Base-by-base conservation (phyloP, 2,797 vertebrate species). In the Triplophysa bombifrons region DNA sequence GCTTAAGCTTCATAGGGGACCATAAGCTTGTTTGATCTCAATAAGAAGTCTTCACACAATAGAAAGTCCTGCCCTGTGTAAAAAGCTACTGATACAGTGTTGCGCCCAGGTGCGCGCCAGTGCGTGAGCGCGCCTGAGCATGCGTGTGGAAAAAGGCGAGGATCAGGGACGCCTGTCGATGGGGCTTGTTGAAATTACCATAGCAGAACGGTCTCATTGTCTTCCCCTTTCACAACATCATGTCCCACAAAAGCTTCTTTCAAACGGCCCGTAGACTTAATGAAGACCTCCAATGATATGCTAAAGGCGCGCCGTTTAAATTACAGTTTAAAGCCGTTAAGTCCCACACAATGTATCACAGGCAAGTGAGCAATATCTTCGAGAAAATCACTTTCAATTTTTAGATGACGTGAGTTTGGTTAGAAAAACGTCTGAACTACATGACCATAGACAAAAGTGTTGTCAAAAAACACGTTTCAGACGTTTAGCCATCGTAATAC, bases 201-300 rank as follows among this genome's bases (percentile, higher is more conserved):
- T 90, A 87, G 88, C 88, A 89, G 82, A 84, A 76, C 85, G 71
- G 68, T 63, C 53, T 55, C 77, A 76, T 79, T 67, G 83, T 88
- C 85, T 85, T 87, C 85, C 81, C 86, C 41, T 70, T 76, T 90
- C 89, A 90, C 85, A 84, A 84, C 74, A 90, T 88, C 83, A 81
- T 55, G 46, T 68, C 34, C 80, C 84, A 90, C 90, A 91, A 91
- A 84, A 74, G 84, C 70, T 75, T 79, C 84, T 86, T 86, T 76
- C 87, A 61, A 85, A 74, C 78, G 87, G 88, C 17, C 88, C 83
- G 84, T 74, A 46, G 19, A 73, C 67, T 81, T 84, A 81, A 81
- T 83, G 76, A 55, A 67, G 71, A 77, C 86, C 85, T 86, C 87
- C 85, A 91, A 89, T 91, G 83, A 89, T 88, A 92, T 92, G 91